A percentile compares a stretch with the other conserved stretches of the same genome.
Conservation (phyloP, 2,797 vertebrate species). For the Podarcis lilfordi region DNA sequence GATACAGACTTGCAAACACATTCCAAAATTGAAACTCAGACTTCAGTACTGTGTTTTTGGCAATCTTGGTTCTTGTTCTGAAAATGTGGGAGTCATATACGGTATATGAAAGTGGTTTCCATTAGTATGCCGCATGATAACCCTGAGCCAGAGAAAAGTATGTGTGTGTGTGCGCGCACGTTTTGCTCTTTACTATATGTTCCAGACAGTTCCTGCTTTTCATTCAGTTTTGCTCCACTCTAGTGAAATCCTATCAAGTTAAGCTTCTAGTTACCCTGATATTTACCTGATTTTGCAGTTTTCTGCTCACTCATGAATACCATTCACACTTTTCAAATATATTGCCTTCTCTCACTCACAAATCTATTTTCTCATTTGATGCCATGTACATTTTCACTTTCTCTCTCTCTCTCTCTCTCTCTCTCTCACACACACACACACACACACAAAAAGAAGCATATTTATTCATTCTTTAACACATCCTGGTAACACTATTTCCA, state of each 20-base stretch:
- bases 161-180: background rate
- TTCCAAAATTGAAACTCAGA: background rate
- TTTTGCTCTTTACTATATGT: background rate
- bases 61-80: background rate
- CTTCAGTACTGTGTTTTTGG: background rate
- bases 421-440: too few relatives aligned
- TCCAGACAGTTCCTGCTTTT: background rate
- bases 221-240: background rate
- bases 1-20: background rate
- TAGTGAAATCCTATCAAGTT: background rate
- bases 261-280: background rate
- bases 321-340: background rate
- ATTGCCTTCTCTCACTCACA: background rate
- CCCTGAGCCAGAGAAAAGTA: background rate
- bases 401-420: too few relatives aligned
- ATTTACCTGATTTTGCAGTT: background rate
- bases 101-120: background rate
- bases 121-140: background rate
- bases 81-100: background rate
- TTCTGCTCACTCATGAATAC: background rate
- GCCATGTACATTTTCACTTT: too few relatives aligned
- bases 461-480: background rate
- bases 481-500: background rate
- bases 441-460: background rate
- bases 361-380: background rate